Percentiles rank a stretch among this genome's conserved stretches.
Conservation (phyloP, 2,888 invertebrate species). For the Nyleta sp. region DNA sequence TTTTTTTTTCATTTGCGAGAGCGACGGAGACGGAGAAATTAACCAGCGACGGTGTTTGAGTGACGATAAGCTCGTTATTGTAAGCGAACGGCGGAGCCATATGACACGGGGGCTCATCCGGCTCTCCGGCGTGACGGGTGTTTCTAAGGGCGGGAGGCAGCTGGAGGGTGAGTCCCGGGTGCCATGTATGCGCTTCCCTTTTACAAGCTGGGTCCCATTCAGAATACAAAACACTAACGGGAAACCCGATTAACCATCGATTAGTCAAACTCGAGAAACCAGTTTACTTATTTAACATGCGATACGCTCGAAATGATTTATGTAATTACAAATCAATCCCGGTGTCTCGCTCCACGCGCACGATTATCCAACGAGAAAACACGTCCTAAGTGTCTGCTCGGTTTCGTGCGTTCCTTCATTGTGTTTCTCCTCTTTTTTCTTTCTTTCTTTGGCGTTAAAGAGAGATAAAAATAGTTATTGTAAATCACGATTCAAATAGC, state of each 20-base stretch:
- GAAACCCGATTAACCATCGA: conserved; percentile 65
- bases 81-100: conserved; percentile 57
- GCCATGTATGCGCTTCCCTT: conserved; percentile 58
- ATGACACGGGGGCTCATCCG: conserved; percentile 63
- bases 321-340: conserved; percentile 53
- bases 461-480: too few species aligned
- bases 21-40: conserved; percentile 26
- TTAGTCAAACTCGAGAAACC: conserved; percentile 59
- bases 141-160: conserved; percentile 65
- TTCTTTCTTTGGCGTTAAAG: too few species aligned
- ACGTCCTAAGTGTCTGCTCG: not conserved
- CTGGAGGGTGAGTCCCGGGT: conserved; percentile 47
- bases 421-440: too few species aligned
- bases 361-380: conserved; percentile 20
- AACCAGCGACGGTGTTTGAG: conserved; percentile 56
- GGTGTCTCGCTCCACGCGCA: not conserved
- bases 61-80: conserved; percentile 64
- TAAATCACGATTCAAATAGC: too few species aligned
- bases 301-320: conserved; percentile 55
- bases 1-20: conserved; percentile 36
- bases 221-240: conserved; percentile 59
- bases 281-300: conserved; percentile 53
- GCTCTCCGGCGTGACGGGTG: conserved; percentile 57
- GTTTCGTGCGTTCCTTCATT: too few species aligned
- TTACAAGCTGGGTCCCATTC: conserved; percentile 59